Evolutionary conservation across 2,113 vertebrate species (phyloP).

Genomic region (Columba livia): DNA sequence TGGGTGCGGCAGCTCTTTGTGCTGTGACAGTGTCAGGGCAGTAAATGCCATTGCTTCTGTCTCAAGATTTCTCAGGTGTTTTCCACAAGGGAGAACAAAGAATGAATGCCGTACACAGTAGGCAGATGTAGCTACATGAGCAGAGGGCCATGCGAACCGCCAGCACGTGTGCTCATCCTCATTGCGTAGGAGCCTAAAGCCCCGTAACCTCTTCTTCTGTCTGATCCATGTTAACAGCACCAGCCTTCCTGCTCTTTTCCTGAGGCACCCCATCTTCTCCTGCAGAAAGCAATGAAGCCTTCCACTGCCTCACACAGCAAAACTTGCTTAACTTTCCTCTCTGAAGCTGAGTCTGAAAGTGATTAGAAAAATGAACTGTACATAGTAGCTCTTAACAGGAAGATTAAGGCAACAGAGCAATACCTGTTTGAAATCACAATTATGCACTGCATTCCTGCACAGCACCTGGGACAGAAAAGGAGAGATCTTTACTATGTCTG

Average conservation of each 20-base stretch:
- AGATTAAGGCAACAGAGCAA: not conserved
- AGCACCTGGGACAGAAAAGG: not conserved
- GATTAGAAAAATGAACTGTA: not conserved
- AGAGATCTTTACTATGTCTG: not conserved
- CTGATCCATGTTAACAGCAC: not conserved
- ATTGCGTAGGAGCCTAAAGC: not conserved
- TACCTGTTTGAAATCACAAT: not conserved
- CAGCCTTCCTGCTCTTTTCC: not conserved
- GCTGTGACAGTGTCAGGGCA: not conserved
- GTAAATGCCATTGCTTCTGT: not conserved
- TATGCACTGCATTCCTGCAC: not conserved
- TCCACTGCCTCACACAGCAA: not conserved
- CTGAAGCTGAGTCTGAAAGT: not conserved
- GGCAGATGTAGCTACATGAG: not conserved
- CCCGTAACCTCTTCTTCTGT: not conserved
- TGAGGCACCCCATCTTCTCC: not conserved
- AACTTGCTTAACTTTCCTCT: not conserved
- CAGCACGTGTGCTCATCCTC: accelerated
- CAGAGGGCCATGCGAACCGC: not conserved
- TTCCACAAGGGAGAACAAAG: not conserved
- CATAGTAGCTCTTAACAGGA: not conserved
- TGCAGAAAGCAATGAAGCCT: not conserved
- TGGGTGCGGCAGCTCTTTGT: not conserved
- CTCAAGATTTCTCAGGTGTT: not conserved
- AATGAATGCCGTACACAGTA: not conserved